Evolutionary conservation across 2,888 invertebrate genomes (phyloP), one percentile per base, ranked within the genome.

Genomic region (Flexamia atlantica): DNA sequence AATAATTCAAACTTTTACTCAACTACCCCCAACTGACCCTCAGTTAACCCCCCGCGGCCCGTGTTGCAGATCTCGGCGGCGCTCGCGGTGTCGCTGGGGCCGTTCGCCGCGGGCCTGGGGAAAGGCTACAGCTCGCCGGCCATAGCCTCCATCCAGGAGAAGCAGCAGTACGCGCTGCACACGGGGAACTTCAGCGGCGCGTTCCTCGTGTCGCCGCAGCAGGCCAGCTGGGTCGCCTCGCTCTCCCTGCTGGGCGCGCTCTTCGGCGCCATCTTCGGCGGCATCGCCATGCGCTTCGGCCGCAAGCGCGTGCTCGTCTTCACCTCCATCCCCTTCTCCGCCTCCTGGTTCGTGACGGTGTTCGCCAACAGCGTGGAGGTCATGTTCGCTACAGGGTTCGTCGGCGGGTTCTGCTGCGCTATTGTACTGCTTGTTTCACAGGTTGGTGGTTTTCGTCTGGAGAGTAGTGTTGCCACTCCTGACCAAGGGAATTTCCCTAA

Each of bases 41-140:
- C n/a, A n/a, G n/a, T n/a, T n/a, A n/a, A n/a, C n/a, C n/a, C n/a
- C n/a, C n/a, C n/a, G n/a, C n/a, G n/a, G 9, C 36, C 36, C 36
- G 5, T 36, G 46, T 76, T 76, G n/a, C 92, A 96, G 95, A 93
- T 96, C 86, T 90, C 95, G 88, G 96, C 96, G 80, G 95, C 96
- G 1, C 90, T 96, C 76, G 96, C 95, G 0, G 94, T 96, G 74
- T 95, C 95, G 5, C 92, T 96, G 88, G 96, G 96, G 12, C 95
- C 96, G 20, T 93, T 96, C 87, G 94, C 95, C 1, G 95, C 95
- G 0, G 96, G 96, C 0, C 92, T 96, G 80, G 95, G 95, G 86
- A 96, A 96, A 90, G 96, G 96, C 10, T 96, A 96, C 92, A 95
- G 95, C 90, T 95, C 95, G 0, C 96, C 96, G 0, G 96, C 96